Evolutionary conservation across 2,113 vertebrate species (phyloP).

Genomic region (Marmota monax): DNA sequence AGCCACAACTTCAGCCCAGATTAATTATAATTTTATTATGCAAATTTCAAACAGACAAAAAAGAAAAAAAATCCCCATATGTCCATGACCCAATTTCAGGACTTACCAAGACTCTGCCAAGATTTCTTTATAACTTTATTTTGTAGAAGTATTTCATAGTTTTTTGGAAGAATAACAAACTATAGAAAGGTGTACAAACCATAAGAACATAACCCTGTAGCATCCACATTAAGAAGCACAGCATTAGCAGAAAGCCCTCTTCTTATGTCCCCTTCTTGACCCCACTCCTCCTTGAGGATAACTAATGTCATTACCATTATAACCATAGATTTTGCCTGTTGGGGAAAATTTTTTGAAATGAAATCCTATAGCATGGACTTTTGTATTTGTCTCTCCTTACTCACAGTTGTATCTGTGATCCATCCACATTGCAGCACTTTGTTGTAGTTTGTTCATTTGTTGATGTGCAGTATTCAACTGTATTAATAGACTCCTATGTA

Average conservation of each 20-base stretch:
- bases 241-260: not conserved
- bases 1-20: too few species aligned
- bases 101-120: not conserved
- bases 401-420: not conserved
- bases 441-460: not conserved
- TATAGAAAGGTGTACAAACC: not conserved
- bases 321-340: not conserved
- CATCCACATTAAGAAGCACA: not conserved
- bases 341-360: not conserved
- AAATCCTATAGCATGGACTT: not conserved
- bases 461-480: not conserved
- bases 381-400: not conserved
- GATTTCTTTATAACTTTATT: constrained; percentile 4
- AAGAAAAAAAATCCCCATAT: not conserved
- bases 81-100: not conserved
- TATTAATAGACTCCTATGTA: not conserved
- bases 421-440: not conserved
- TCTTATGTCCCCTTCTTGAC: not conserved
- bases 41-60: constrained; percentile 16
- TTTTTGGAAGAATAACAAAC: not conserved
- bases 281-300: not conserved
- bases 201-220: not conserved
- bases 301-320: not conserved
- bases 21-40: not conserved
- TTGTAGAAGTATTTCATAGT: not conserved